Base-by-base conservation (phyloP, 1,140 invertebrate genomes). In the Leptopilina boulardi region DNA sequence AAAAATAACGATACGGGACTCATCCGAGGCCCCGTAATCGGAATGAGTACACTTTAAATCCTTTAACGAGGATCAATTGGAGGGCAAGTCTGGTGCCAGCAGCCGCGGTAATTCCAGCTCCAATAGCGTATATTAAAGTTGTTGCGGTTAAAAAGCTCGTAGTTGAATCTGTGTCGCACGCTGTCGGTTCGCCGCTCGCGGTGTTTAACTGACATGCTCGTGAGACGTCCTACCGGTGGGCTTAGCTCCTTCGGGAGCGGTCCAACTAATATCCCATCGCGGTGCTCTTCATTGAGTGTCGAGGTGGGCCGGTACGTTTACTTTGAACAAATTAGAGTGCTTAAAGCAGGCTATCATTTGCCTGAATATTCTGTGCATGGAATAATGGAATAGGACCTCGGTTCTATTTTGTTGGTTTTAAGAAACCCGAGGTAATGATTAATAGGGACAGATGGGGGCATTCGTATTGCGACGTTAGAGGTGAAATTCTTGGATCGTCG, bases 71-170 rank as follows among this genome's bases (percentile, higher is more conserved):
- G 94, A 96, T 92, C 93, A 91, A 59, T 59, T 59, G 56, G 56
- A 59, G 56, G 56, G 56, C 95, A 97, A 97, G 95, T 96, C 95
- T 96, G 94, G 94, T 95, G 94, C 94, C 94, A 96, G 95, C 95
- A 95, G 94, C 94, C 93, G 95, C 95, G 95, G 95, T 96, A 96
- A 96, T 95, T 96, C 95, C 95, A 95, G 94, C 95, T 96, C 94
- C 94, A 95, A 94, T 94, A 96, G 94, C 94, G 94, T 95, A 96
- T 95, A 96, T 94, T 95, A 95, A 95, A 94, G 93, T 95, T 95
- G 94, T 94, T 95, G 94, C 93, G 92, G 94, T 94, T 94, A 94
- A 94, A 94, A 94, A 94, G 93, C 93, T 94, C 93, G 93, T 94
- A 94, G 93, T 94, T 93, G 93, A 92, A 94, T 92, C 91, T 94